Evolutionary conservation across 2,797 vertebrate species (phyloP).

Genomic region (Ctenochaetus hawaiiensis): DNA sequence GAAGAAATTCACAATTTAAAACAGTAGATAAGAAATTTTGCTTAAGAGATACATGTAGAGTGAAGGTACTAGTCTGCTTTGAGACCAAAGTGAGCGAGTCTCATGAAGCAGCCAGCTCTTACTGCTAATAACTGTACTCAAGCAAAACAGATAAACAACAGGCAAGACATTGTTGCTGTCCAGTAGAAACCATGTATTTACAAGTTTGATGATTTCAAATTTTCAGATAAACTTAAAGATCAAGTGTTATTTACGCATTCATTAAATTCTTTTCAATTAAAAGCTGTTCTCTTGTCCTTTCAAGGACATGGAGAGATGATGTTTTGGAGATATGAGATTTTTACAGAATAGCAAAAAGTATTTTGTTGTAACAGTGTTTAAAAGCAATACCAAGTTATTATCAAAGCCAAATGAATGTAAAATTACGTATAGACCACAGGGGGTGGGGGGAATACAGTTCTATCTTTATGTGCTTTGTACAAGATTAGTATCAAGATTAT

Average conservation of each 20-base stretch:
- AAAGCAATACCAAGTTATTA: neutral
- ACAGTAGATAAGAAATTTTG: neutral
- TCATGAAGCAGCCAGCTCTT: neutral
- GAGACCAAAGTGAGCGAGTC: neutral
- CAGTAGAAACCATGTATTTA: neutral
- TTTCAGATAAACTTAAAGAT: neutral
- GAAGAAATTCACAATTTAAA: neutral
- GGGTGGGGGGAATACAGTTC: too few species aligned
- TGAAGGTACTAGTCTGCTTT: neutral
- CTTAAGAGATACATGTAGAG: neutral
- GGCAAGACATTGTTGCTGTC: neutral
- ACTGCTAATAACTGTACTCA: neutral
- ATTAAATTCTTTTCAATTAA: too few species aligned
- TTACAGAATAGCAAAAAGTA: neutral
- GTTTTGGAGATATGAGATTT: neutral
- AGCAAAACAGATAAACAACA: neutral
- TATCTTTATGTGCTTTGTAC: too few species aligned
- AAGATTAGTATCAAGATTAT: too few species aligned
- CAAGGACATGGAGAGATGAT: neutral
- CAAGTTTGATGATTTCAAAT: neutral
- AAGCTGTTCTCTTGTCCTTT: too few species aligned
- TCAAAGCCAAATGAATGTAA: neutral
- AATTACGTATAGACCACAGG: neutral
- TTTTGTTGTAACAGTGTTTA: neutral
- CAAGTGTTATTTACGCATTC: too few species aligned